Evolutionary conservation across 2,888 invertebrate genomes (phyloP).

Genomic region (Caenorhabditis sp.): DNA sequence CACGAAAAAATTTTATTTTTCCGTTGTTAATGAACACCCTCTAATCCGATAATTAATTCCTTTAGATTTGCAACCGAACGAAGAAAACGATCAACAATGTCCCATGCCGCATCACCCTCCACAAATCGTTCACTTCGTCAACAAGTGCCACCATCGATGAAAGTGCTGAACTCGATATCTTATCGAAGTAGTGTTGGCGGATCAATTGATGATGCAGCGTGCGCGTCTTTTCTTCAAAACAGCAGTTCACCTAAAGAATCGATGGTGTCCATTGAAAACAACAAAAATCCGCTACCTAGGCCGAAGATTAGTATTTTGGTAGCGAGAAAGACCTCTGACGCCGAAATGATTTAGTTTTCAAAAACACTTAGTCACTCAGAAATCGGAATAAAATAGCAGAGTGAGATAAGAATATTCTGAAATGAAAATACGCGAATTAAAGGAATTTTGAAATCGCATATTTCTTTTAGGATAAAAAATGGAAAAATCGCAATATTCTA

Average conservation of each 20-base stretch:
- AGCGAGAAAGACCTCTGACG: conserved; percentile 19
- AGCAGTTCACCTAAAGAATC: conserved; percentile 33
- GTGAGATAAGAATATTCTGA: too few species aligned
- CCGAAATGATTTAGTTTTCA: conserved; percentile 28
- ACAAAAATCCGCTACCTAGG: conserved; percentile 33
- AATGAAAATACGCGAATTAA: too few species aligned
- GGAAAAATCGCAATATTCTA: too few species aligned
- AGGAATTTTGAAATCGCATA: too few species aligned
- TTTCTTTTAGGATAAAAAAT: too few species aligned
- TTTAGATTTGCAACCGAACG: conserved; percentile 64
- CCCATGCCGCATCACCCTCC: conserved; percentile 63
- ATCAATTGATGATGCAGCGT: conserved; percentile 57
- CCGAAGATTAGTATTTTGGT: conserved; percentile 29
- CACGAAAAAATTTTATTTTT: conserved; percentile 12
- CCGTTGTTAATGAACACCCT: conserved; percentile 20
- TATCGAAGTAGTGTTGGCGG: conserved; percentile 62
- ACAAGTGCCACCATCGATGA: conserved; percentile 59
- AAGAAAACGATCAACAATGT: conserved; percentile 67
- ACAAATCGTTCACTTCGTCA: conserved; percentile 58
- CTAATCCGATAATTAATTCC: conserved; percentile 25
- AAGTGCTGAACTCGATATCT: conserved; percentile 66
- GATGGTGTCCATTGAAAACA: conserved; percentile 32
- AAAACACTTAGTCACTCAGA: too few species aligned
- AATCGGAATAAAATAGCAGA: too few species aligned
- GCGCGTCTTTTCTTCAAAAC: conserved; percentile 34